These are phyloP conservation scores for Pitta sordida DNA, from an alignment of 2,113 vertebrate species.

Conservation along the genomic window DNA sequence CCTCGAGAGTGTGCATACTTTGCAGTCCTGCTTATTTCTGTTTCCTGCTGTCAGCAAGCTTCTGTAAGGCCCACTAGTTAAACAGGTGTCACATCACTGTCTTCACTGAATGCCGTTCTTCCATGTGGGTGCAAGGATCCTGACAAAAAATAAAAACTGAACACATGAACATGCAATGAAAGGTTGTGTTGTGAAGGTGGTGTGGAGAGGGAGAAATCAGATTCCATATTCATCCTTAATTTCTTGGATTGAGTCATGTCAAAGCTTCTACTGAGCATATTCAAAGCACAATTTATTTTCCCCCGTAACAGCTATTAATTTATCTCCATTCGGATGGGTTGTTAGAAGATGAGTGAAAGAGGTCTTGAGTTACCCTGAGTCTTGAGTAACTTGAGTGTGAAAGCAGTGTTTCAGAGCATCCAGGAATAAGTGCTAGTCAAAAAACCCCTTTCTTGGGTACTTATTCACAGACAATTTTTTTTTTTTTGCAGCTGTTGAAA, in stretches of 20 bases:
- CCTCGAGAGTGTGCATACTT: not conserved
- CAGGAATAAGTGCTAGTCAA: not conserved
- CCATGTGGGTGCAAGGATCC: not conserved
- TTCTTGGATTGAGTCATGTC: not conserved
- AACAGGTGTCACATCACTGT: accelerated
- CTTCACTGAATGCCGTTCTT: not conserved
- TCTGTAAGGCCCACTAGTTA: not conserved
- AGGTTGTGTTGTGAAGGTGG: not conserved
- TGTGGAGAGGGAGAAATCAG: not conserved
- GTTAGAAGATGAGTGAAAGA: not conserved
- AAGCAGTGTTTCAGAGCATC: not conserved
- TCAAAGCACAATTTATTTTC: not conserved
- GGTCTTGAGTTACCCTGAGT: not conserved
- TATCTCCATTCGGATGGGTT: not conserved
- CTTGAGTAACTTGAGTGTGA: too few species aligned
- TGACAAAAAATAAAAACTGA: not conserved
- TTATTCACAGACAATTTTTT: not conserved
- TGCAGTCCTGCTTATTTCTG: not conserved
- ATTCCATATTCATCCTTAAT: not conserved
- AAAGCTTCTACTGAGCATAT: not conserved
- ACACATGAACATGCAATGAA: not conserved
- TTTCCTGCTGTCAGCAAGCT: not conserved
- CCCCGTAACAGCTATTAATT: not conserved
- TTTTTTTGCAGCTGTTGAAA: not conserved
- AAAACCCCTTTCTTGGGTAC: not conserved